Conservation (phyloP, 2,797 vertebrate species). For the Neostethus bicornis region DNA sequence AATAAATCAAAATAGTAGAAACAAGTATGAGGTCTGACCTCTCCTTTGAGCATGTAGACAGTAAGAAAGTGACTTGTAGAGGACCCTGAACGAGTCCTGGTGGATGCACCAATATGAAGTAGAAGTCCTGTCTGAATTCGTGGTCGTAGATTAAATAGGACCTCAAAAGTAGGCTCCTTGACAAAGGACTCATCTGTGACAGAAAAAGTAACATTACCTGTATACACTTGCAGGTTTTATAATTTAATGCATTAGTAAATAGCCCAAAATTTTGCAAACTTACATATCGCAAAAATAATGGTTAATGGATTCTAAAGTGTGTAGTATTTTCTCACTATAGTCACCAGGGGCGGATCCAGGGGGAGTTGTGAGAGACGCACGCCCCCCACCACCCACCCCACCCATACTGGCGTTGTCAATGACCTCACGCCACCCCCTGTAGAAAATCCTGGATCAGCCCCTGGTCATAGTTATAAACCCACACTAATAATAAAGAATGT, state of each 20-base stretch:
- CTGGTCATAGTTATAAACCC: too few relatives aligned
- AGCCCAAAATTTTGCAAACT: neutral
- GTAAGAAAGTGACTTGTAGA: constrained; percentile 74
- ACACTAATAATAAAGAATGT: neutral
- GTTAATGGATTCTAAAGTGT: too few relatives aligned
- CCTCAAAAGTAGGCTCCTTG: constrained; percentile 82
- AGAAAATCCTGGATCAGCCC: too few relatives aligned
- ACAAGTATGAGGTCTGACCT: constrained; percentile 72
- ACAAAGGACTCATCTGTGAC: constrained; percentile 82
- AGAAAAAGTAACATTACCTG: constrained; percentile 5
- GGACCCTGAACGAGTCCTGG: constrained; percentile 26
- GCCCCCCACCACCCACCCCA: too few relatives aligned
- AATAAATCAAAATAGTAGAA: neutral
- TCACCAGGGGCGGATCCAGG: too few relatives aligned
- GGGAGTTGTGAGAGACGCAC: too few relatives aligned
- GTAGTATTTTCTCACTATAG: too few relatives aligned
- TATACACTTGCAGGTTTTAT: too few relatives aligned
- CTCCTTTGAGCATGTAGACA: constrained; percentile 85
- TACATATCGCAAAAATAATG: neutral
- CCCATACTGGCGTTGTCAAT: too few relatives aligned
- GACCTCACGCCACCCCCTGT: too few relatives aligned
- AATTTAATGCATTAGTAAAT: too few relatives aligned
- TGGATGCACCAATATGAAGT: constrained; percentile 79
- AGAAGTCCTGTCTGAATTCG: constrained; percentile 82
- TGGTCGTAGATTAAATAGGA: constrained; percentile 86